Percentiles rank a stretch among this genome's conserved stretches.
Conservation (phyloP, 2,888 invertebrate genomes). For the Apamea anceps region DNA sequence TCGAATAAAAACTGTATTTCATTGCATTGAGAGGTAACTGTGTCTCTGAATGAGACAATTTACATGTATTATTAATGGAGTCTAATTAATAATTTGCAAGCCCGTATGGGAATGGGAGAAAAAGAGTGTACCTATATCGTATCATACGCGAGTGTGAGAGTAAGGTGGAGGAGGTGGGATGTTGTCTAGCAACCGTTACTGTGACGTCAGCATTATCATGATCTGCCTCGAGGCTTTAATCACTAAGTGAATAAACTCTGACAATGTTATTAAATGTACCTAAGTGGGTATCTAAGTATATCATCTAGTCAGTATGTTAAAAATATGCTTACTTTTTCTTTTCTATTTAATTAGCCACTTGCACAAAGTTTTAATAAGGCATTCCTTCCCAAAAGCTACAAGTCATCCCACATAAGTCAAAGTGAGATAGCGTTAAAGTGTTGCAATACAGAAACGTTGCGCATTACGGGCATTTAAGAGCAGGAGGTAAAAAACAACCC, state of each 20-base stretch:
- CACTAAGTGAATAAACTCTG: conserved; percentile 33
- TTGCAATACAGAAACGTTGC: conserved; percentile 60
- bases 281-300: background rate
- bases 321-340: background rate
- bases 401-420: conserved; percentile 49
- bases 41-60: conserved; percentile 41
- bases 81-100: conserved; percentile 40
- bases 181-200: conserved; percentile 43
- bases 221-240: conserved; percentile 22
- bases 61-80: conserved; percentile 47
- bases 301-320: background rate
- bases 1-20: conserved; percentile 41
- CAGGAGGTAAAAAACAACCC: conserved; percentile 64
- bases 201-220: conserved; percentile 24
- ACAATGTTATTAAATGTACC: conserved; percentile 1
- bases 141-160: conserved; percentile 9
- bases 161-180: conserved; percentile 6
- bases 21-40: conserved; percentile 32
- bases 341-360: background rate
- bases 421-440: conserved; percentile 57
- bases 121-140: conserved; percentile 24
- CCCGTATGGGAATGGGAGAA: conserved; percentile 36
- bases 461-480: conserved; percentile 67
- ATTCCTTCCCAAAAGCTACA: conserved; percentile 32
- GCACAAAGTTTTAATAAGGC: conserved; percentile 10